Conservation (phyloP, 2,888 invertebrate genomes). For the Agelastica alni region DNA sequence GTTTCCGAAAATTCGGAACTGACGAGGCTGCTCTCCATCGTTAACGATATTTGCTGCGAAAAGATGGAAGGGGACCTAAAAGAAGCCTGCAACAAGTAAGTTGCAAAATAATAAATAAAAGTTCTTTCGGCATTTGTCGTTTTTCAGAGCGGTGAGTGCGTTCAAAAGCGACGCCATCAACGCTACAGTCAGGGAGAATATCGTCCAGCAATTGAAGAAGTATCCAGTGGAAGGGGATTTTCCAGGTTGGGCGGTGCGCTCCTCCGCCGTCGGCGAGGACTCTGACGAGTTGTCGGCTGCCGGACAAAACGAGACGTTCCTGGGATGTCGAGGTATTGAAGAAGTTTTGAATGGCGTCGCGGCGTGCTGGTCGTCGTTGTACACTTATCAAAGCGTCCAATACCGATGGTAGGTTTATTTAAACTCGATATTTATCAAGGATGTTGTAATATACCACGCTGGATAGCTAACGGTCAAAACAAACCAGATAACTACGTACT, state of each 20-base stretch:
- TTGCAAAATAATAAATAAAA: no score
- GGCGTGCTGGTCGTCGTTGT: slow-evolving; percentile 84
- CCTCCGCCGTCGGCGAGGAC: slow-evolving; percentile 78
- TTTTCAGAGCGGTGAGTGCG: slow-evolving; percentile 57
- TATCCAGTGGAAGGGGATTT: slow-evolving; percentile 41
- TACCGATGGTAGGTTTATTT: slow-evolving; percentile 70
- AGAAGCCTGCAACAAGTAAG: slow-evolving; percentile 59
- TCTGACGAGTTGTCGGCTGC: slow-evolving; percentile 79
- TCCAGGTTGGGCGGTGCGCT: slow-evolving; percentile 67
- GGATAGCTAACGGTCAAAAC: no score
- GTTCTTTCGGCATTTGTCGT: background rate
- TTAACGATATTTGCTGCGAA: slow-evolving; percentile 61
- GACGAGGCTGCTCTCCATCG: slow-evolving; percentile 56
- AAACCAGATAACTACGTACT: no score
- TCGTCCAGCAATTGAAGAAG: slow-evolving; percentile 37
- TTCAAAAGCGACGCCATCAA: slow-evolving; percentile 47
- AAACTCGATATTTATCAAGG: no score
- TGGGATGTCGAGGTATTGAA: slow-evolving; percentile 65
- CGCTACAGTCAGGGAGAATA: slow-evolving; percentile 50
- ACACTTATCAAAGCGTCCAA: slow-evolving; percentile 73
- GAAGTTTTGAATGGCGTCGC: slow-evolving; percentile 65
- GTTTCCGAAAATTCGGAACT: slow-evolving; percentile 59
- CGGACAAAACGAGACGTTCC: slow-evolving; percentile 80
- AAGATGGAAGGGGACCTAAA: slow-evolving; percentile 59
- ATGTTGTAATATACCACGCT: no score